phyloP scores from a whole-genome alignment of 1,140 invertebrate genomes.

The Diuraphis noxia region DNA sequence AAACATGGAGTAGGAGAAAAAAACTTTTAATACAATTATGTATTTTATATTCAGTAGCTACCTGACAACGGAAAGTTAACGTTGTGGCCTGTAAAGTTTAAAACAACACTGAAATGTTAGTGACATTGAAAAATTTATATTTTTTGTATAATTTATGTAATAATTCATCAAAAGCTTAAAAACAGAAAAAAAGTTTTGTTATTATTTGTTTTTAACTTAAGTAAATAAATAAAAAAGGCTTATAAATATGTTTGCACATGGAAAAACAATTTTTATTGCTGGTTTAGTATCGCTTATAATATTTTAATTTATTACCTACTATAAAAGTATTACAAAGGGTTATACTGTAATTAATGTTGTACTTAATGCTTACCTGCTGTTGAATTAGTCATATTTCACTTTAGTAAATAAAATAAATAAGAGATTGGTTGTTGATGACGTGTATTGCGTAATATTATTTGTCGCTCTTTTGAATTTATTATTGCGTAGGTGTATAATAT shows the following conservation, averaged over 20 bases:
- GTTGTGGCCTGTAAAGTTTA: background rate
- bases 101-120: background rate
- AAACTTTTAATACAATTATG: background rate
- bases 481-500: background rate
- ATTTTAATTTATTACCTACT: background rate
- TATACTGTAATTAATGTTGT: background rate
- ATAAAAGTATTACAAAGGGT: background rate
- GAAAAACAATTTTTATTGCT: background rate
- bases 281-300: background rate
- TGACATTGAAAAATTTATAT: background rate
- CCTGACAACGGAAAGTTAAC: background rate
- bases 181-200: background rate
- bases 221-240: background rate
- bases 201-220: background rate
- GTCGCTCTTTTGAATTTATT: too few species aligned
- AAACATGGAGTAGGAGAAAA: background rate
- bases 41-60: background rate
- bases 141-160: background rate
- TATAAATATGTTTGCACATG: background rate
- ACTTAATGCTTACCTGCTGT: background rate
- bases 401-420: background rate
- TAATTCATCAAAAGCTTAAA: background rate
- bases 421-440: background rate
- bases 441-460: background rate
- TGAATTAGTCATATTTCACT: background rate